These are phyloP conservation scores for Drepanosiphum platanoidis DNA, from an alignment of 2,888 invertebrate species.

Conservation along the genomic window DNA sequence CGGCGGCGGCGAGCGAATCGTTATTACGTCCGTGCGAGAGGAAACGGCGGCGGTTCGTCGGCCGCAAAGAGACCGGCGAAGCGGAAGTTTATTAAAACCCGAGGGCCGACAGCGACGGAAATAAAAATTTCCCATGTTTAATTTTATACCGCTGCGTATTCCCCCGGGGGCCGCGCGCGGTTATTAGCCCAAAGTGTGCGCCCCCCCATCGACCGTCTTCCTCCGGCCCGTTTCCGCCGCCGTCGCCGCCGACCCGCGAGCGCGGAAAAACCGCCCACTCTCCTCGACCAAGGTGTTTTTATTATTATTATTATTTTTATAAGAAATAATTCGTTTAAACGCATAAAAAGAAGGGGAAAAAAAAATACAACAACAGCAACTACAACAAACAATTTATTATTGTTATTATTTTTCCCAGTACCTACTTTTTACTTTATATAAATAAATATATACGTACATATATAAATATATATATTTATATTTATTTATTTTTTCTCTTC, in stretches of 20 bases:
- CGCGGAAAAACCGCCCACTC: no score
- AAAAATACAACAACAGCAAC: not conserved
- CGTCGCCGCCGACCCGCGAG: not conserved
- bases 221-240: not conserved
- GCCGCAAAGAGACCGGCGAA: not conserved
- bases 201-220: not conserved
- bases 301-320: not conserved
- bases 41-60: not conserved
- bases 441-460: no score
- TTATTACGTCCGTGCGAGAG: not conserved
- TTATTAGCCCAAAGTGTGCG: not conserved
- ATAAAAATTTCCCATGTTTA: not conserved
- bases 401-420: not conserved
- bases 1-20: no score
- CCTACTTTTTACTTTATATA: not conserved
- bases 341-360: not conserved
- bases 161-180: not conserved
- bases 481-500: not conserved
- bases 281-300: not conserved
- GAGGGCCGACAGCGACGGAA: no score
- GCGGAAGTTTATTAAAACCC: not conserved
- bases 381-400: constrained; percentile 5
- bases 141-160: not conserved
- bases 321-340: constrained; percentile 17
- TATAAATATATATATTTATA: no score